These are phyloP conservation scores for Microtus ochrogaster DNA, from an alignment of 2,113 vertebrate genomes.

Conservation along the genomic window DNA sequence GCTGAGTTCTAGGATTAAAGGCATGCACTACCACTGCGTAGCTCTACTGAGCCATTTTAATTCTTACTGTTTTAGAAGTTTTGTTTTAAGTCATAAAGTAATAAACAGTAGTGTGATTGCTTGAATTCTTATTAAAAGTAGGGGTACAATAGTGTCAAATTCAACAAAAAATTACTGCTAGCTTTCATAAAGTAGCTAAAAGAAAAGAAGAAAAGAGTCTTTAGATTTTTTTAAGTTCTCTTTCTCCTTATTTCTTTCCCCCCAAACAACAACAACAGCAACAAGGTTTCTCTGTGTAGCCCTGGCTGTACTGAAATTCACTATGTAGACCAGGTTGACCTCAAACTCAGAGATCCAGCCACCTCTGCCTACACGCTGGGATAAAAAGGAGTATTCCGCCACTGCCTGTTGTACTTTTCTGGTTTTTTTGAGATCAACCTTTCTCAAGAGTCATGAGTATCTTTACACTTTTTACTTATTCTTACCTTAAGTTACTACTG, in stretches of 20 bases:
- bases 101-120: background rate
- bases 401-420: background rate
- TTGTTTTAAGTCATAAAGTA: conserved; percentile 36
- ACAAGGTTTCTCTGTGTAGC: background rate
- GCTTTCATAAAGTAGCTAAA: conserved; percentile 1
- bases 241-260: background rate
- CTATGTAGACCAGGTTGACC: too few species aligned
- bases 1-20: background rate
- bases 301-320: background rate
- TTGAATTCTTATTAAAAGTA: conserved; percentile 21
- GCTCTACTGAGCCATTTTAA: background rate
- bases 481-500: background rate
- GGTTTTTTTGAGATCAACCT: background rate
- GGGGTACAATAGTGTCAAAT: background rate
- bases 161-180: background rate
- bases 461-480: conserved; percentile 10
- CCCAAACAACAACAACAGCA: background rate
- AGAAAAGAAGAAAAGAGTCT: background rate
- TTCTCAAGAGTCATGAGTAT: background rate
- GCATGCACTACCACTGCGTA: background rate
- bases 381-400: background rate
- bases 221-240: background rate
- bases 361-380: background rate
- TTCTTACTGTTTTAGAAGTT: background rate
- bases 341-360: too few species aligned